phyloP scores from a whole-genome alignment of 1,140 invertebrate genomes.

The Panonychus citri region DNA sequence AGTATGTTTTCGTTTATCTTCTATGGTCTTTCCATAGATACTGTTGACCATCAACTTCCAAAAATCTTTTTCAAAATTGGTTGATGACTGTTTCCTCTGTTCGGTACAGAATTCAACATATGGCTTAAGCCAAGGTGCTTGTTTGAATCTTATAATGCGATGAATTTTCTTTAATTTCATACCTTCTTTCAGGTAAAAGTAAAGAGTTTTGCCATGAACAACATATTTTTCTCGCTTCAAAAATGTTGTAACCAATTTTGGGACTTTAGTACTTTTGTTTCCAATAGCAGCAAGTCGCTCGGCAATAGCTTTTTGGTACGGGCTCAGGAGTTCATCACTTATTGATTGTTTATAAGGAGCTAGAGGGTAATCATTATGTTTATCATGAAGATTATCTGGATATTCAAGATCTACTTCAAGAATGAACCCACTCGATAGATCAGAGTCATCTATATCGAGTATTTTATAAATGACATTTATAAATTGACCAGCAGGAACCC shows the following conservation, averaged over 20 bases:
- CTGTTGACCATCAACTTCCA: constrained; percentile 25
- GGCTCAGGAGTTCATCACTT: neutral
- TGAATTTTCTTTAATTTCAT: constrained; percentile 22
- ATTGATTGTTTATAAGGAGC: constrained; percentile 16
- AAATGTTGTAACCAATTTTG: constrained; percentile 3
- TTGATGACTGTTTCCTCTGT: constrained; percentile 13
- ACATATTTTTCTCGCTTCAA: constrained; percentile 21
- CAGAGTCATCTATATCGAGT: neutral
- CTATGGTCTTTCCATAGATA: constrained; percentile 27
- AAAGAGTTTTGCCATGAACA: constrained; percentile 27
- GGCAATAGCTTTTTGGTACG: neutral
- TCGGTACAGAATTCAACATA: constrained; percentile 26
- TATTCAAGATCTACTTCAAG: constrained; percentile 15
- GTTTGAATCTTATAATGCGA: constrained; percentile 25
- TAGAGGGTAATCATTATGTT: constrained; percentile 23
- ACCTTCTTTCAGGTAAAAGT: constrained; percentile 22
- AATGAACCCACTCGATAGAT: constrained; percentile 9
- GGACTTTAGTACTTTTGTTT: too few species aligned
- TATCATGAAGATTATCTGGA: constrained; percentile 8
- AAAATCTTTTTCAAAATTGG: constrained; percentile 19
- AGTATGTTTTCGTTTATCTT: constrained; percentile 24
- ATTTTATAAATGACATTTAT: neutral
- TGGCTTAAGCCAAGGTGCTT: constrained; percentile 25
- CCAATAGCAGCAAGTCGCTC: neutral
- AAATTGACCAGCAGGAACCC: too few species aligned